A percentile compares a stretch with the other conserved stretches of the same genome.
Conservation (phyloP, 2,888 invertebrate genomes). For the Leucoma salicis region DNA sequence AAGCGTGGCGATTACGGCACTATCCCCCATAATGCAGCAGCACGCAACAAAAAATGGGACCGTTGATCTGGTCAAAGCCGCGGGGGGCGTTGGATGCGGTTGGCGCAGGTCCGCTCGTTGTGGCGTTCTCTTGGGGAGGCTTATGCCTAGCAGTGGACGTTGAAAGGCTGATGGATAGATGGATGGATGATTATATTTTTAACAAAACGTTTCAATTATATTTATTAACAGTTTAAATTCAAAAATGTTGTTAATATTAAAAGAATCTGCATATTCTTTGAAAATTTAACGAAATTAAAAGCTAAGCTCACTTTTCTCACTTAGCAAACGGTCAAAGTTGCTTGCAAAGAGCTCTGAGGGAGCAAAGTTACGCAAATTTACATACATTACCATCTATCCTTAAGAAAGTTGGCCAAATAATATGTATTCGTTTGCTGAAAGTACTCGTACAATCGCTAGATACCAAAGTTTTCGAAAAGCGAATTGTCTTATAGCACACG, state of each 20-base stretch:
- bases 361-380: conserved; percentile 73
- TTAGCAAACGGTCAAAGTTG: conserved; percentile 74
- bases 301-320: conserved; percentile 41
- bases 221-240: no score
- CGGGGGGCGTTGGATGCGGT: no score
- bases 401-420: conserved; percentile 48
- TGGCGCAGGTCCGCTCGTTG: no score
- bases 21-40: no score
- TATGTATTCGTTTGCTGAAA: conserved; percentile 37
- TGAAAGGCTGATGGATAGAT: no score
- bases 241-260: conserved; percentile 15
- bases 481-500: conserved; percentile 30
- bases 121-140: no score
- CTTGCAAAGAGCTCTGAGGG: conserved; percentile 57
- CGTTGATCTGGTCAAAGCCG: no score
- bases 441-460: conserved; percentile 25
- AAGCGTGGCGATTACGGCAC: no score
- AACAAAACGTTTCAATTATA: no score
- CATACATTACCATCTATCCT: conserved; percentile 70
- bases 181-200: no score
- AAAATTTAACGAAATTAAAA: conserved; percentile 45
- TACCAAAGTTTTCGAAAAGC: conserved; percentile 34
- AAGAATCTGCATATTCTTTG: conserved; percentile 31
- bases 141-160: no score
- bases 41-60: no score